phyloP scores from a whole-genome alignment of 2,113 vertebrate genomes.

The Lonchura striata region DNA sequence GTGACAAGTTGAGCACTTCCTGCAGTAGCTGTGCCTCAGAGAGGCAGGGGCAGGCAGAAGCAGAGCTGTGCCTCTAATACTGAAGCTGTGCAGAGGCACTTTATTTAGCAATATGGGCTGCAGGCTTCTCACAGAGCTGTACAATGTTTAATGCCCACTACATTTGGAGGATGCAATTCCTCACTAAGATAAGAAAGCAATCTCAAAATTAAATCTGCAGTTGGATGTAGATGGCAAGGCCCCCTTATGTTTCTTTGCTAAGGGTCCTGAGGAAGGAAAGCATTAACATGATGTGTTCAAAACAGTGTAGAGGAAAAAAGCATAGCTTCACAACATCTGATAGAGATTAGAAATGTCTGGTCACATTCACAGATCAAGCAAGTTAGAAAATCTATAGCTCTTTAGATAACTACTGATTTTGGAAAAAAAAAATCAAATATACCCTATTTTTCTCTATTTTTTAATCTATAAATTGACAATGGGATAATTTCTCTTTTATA shows the following conservation, averaged over 20 bases:
- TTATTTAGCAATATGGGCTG: not conserved
- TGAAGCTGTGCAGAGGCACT: accelerated
- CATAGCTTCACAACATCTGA: not conserved
- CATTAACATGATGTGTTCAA: not conserved
- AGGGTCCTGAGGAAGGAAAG: not conserved
- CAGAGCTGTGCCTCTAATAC: not conserved
- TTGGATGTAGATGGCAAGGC: not conserved
- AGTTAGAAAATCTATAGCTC: not conserved
- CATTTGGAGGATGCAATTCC: not conserved
- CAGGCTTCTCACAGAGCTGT: not conserved
- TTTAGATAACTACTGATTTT: not conserved
- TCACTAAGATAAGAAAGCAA: not conserved
- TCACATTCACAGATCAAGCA: not conserved
- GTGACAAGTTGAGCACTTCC: not conserved
- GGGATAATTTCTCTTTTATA: not conserved
- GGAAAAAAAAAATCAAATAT: not conserved
- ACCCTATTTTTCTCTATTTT: not conserved
- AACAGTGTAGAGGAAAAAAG: not conserved
- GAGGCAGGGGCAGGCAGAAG: not conserved
- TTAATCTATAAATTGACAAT: not conserved
- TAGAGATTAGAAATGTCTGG: not conserved
- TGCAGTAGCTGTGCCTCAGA: not conserved
- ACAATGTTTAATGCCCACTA: not conserved
- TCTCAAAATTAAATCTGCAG: not conserved
- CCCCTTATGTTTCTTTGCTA: not conserved